These are phyloP conservation scores for Hozukius guyotensis DNA, from an alignment of 2,797 vertebrate species.

Conservation along the genomic window DNA sequence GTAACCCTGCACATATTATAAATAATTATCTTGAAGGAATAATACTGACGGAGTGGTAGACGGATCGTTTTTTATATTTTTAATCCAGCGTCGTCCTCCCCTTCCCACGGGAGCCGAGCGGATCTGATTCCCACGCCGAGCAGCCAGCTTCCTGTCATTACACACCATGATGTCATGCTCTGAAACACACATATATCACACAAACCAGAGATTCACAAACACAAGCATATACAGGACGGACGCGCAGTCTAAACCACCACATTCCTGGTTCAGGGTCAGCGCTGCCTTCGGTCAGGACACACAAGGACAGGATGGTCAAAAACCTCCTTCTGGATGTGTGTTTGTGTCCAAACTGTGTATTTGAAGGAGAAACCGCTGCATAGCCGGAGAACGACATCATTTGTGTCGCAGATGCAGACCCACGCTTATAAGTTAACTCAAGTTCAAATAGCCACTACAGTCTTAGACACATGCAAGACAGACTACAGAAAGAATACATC, in stretches of 20 bases:
- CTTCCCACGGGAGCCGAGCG: neutral
- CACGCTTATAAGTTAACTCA: constrained; percentile 10
- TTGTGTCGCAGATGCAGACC: constrained; percentile 16
- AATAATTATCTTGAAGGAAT: neutral
- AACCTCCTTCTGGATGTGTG: constrained; percentile 11
- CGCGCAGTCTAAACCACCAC: constrained; percentile 49
- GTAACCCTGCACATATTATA: neutral
- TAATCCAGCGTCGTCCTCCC: neutral
- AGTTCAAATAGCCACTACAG: neutral
- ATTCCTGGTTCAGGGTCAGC: constrained; percentile 55
- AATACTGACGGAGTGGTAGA: neutral
- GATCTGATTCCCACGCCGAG: constrained; percentile 25
- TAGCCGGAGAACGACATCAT: constrained; percentile 50
- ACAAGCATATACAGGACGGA: constrained; percentile 11
- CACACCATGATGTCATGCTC: constrained; percentile 47
- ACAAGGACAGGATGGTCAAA: constrained; percentile 36
- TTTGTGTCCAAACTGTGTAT: constrained; percentile 56
- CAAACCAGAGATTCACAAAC: constrained; percentile 18
- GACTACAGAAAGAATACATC: neutral
- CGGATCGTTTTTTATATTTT: neutral
- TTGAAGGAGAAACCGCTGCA: constrained; percentile 66
- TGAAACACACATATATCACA: constrained; percentile 37
- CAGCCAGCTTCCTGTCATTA: constrained; percentile 26
- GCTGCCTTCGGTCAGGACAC: constrained; percentile 39
- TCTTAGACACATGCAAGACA: neutral